phyloP scores from a whole-genome alignment of 2,888 invertebrate species.

The Oligia strigilis region DNA sequence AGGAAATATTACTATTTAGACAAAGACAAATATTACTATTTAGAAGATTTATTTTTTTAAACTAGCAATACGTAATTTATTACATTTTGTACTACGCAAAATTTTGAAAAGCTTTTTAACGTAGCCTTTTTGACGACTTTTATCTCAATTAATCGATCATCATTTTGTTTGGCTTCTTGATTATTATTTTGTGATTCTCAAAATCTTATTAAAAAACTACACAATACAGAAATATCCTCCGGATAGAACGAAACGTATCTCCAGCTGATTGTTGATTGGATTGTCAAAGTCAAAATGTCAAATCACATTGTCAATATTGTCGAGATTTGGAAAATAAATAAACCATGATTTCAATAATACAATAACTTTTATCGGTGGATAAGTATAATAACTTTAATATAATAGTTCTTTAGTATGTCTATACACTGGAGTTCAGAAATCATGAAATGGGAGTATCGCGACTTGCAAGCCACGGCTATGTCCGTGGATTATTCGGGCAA shows the following conservation, averaged over 20 bases:
- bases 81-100: not conserved
- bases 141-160: not conserved
- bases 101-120: not conserved
- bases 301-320: conserved; percentile 23
- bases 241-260: conserved; percentile 11
- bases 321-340: conserved; percentile 21
- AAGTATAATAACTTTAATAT: not conserved
- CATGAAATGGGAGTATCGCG: conserved; percentile 94
- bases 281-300: conserved; percentile 11
- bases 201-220: not conserved
- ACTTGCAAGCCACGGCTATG: conserved; percentile 97
- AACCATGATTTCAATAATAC: conserved; percentile 31
- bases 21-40: not conserved
- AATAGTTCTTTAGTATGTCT: conserved; percentile 75
- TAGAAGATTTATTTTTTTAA: not conserved
- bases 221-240: not conserved
- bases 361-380: conserved; percentile 6
- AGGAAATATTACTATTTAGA: not conserved
- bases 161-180: too few species aligned
- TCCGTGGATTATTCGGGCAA: conserved; percentile 96
- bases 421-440: conserved; percentile 89
- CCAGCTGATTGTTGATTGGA: conserved; percentile 39
- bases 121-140: not conserved
- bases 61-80: not conserved
- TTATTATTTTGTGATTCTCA: not conserved